Conservation (phyloP, 2,797 vertebrate species). For the Percopsis omiscomaycus region DNA sequence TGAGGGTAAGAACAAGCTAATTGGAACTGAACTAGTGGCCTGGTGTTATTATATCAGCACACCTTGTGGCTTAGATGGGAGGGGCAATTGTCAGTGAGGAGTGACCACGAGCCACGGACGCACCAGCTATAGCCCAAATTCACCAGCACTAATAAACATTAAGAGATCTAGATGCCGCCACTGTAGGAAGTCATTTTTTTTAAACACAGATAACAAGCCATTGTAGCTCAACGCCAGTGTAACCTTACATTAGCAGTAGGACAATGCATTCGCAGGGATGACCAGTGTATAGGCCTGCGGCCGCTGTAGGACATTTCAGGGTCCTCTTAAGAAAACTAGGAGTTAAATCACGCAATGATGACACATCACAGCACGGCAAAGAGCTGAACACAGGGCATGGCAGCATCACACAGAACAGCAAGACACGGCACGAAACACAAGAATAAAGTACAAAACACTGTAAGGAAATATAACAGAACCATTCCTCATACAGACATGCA, state of each 20-base stretch:
- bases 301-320: slow-evolving; percentile 2
- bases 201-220: background rate
- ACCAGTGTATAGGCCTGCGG: slow-evolving; percentile 14
- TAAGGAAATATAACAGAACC: slow-evolving; percentile 19
- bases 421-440: slow-evolving; percentile 25
- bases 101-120: too few relatives aligned
- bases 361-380: slow-evolving; percentile 5
- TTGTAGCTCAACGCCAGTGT: background rate
- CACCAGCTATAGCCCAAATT: background rate
- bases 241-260: too few relatives aligned
- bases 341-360: background rate
- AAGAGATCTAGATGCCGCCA: background rate
- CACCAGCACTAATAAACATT: background rate
- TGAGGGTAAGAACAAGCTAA: slow-evolving; percentile 28
- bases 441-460: slow-evolving; percentile 34
- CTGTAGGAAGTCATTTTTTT: background rate
- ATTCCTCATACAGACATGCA: slow-evolving; percentile 59
- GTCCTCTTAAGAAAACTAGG: background rate
- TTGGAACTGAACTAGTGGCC: background rate
- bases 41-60: too few relatives aligned
- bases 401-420: slow-evolving; percentile 10
- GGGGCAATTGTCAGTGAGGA: too few relatives aligned
- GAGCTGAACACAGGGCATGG: slow-evolving; percentile 6
- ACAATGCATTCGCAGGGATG: background rate
- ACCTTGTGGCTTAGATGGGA: too few relatives aligned